phyloP scores from a whole-genome alignment of 2,888 invertebrate genomes.

The Eurois occulta region DNA sequence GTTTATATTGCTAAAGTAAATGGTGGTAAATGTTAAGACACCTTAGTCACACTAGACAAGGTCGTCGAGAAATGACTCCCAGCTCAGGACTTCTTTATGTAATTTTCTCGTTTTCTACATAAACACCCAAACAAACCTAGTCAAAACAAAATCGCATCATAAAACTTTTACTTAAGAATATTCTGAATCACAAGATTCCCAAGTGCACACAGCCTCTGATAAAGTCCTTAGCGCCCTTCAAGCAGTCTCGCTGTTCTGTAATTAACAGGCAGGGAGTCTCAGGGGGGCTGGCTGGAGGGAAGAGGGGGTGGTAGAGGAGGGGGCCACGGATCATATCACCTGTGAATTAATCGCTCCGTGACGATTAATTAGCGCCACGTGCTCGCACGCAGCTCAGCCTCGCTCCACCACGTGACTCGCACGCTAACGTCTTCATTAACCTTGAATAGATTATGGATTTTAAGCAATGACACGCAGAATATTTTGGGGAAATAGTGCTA shows the following conservation, averaged over 20 bases:
- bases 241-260: slow-evolving; percentile 81
- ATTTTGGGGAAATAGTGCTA: neutral
- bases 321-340: slow-evolving; percentile 86
- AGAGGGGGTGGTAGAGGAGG: slow-evolving; percentile 41
- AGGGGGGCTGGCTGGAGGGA: slow-evolving; percentile 54
- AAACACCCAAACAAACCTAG: neutral
- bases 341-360: slow-evolving; percentile 87
- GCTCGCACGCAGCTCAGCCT: slow-evolving; percentile 73
- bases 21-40: neutral
- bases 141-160: neutral
- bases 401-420: slow-evolving; percentile 73
- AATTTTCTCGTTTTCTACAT: neutral
- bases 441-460: slow-evolving; percentile 56
- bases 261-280: slow-evolving; percentile 77
- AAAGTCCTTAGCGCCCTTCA: slow-evolving; percentile 79
- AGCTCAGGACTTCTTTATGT: neutral
- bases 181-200: slow-evolving; percentile 60
- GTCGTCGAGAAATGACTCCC: neutral
- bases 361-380: slow-evolving; percentile 88
- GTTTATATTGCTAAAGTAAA: neutral
- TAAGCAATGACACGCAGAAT: slow-evolving; percentile 28
- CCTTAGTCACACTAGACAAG: no score
- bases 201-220: slow-evolving; percentile 67
- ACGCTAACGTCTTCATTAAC: slow-evolving; percentile 59
- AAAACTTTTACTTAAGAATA: slow-evolving; percentile 39